Evolutionary conservation across 2,113 vertebrate species (phyloP).

Genomic region (Onychostruthus taczanowskii): DNA sequence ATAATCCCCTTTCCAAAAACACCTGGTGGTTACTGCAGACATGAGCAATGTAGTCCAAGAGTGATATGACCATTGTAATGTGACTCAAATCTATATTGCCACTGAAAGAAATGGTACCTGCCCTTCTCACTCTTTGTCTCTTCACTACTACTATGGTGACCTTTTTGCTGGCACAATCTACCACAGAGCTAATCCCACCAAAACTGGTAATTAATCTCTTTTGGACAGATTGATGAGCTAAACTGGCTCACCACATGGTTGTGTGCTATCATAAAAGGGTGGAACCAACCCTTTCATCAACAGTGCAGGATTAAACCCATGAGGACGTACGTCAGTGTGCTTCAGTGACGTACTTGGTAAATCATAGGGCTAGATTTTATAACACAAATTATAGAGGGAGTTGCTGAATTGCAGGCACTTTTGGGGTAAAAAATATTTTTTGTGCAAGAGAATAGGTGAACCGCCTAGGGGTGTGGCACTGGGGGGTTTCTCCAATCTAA

Average conservation of each 20-base stretch:
- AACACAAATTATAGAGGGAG: background rate
- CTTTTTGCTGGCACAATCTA: background rate
- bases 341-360: conserved; percentile 35
- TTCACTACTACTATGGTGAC: background rate
- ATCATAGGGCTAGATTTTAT: background rate
- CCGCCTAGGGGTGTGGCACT: background rate
- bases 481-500: background rate
- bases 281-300: conserved; percentile 42
- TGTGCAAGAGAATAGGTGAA: background rate
- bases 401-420: background rate
- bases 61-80: background rate
- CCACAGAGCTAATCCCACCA: background rate
- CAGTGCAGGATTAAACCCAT: conserved; percentile 18
- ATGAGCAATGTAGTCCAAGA: background rate
- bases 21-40: background rate
- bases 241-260: background rate
- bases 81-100: background rate
- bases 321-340: conserved; percentile 20
- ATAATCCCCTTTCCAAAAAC: background rate
- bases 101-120: background rate
- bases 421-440: background rate
- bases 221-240: background rate
- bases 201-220: background rate
- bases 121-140: background rate
- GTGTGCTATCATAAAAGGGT: background rate